phyloP scores from a whole-genome alignment of 2,888 invertebrate species.

The Phalangium opilio region DNA sequence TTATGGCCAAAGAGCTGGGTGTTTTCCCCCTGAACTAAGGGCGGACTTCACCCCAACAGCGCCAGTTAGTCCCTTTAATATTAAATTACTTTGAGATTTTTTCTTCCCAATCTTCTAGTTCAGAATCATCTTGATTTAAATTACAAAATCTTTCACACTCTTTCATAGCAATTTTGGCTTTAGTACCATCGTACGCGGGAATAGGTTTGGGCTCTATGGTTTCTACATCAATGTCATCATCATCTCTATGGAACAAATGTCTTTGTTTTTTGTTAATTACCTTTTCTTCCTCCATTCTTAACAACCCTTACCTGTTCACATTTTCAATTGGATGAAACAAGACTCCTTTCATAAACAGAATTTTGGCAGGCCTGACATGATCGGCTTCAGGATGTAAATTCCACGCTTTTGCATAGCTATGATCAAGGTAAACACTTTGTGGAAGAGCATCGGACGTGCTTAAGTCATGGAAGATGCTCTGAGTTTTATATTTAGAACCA shows the following conservation, averaged over 20 bases:
- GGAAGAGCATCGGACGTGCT: neutral
- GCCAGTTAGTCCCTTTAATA: too few species aligned
- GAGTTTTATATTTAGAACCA: too few species aligned
- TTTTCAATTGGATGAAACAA: constrained; percentile 9
- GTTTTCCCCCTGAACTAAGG: too few species aligned
- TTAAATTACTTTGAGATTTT: constrained; percentile 43
- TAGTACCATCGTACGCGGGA: constrained; percentile 43
- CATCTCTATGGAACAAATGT: constrained; percentile 8
- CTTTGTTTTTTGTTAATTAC: neutral
- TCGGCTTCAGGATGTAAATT: constrained; percentile 48
- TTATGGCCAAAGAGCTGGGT: too few species aligned
- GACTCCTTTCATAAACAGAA: constrained; percentile 29
- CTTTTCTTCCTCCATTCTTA: too few species aligned
- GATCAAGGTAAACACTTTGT: constrained; percentile 42
- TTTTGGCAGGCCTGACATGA: constrained; percentile 38
- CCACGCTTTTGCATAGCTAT: constrained; percentile 54
- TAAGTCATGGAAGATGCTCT: too few species aligned
- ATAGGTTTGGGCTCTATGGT: constrained; percentile 29
- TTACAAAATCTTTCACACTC: constrained; percentile 51
- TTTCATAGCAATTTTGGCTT: constrained; percentile 47
- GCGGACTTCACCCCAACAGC: too few species aligned
- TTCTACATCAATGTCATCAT: constrained; percentile 17
- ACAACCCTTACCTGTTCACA: constrained; percentile 6
- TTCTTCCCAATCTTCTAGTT: constrained; percentile 49
- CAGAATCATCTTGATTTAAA: constrained; percentile 42